A percentile compares a stretch with the other conserved stretches of the same genome.
Evolutionary conservation across 2,113 vertebrate species (phyloP).

Genomic region (Egretta garzetta): DNA sequence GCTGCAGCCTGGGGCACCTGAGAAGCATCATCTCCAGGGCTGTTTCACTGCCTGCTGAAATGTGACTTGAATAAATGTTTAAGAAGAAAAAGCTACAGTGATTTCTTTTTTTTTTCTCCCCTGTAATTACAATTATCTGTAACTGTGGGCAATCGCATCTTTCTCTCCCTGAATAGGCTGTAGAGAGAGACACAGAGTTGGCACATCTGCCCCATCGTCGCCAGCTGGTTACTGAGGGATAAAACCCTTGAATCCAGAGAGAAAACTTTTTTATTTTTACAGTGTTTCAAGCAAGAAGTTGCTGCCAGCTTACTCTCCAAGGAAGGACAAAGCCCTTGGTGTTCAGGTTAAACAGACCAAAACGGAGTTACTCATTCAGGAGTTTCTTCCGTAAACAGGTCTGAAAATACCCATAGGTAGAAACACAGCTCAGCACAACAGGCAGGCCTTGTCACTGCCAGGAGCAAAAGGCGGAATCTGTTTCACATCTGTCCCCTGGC

Average conservation of each 20-base stretch:
- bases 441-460: rapidly evolving
- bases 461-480: background rate
- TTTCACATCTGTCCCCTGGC: background rate
- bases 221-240: background rate
- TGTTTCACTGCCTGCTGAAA: background rate
- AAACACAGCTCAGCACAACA: background rate
- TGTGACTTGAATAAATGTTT: background rate
- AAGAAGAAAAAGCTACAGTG: background rate
- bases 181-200: background rate
- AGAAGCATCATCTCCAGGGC: background rate
- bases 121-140: background rate
- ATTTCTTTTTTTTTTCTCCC: background rate
- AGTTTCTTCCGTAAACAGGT: background rate
- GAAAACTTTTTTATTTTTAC: background rate
- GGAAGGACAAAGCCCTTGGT: background rate
- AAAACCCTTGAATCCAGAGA: background rate
- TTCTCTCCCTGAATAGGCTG: background rate
- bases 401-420: background rate
- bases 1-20: background rate
- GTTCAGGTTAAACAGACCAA: background rate
- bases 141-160: background rate
- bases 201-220: background rate
- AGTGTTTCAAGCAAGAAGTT: background rate
- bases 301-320: background rate
- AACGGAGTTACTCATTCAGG: background rate